Evolutionary conservation across 2,888 invertebrate species (phyloP).

Genomic region (Saturnia pavonia): DNA sequence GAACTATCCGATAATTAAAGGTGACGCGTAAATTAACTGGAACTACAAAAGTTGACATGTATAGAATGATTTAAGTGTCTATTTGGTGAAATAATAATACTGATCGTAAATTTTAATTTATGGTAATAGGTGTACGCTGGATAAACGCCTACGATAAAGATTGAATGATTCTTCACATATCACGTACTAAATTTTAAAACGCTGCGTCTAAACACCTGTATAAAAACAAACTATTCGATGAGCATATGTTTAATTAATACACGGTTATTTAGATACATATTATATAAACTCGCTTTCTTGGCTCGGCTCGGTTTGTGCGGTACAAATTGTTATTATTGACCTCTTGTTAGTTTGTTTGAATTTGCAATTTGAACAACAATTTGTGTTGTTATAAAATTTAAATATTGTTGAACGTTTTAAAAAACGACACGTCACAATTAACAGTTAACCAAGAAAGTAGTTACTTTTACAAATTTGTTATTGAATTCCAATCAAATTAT

Average conservation of each 20-base stretch:
- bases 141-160: slow-evolving; percentile 56
- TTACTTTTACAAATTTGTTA: slow-evolving; percentile 26
- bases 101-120: slow-evolving; percentile 62
- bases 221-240: neutral
- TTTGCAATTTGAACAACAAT: no score
- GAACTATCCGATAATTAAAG: neutral
- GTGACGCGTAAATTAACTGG: slow-evolving; percentile 27
- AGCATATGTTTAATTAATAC: no score
- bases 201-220: neutral
- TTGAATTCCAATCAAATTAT: slow-evolving; percentile 26
- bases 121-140: slow-evolving; percentile 54
- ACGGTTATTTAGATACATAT: no score
- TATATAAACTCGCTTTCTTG: no score
- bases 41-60: slow-evolving; percentile 40
- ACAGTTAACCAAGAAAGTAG: slow-evolving; percentile 22
- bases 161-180: slow-evolving; percentile 24
- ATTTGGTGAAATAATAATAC: slow-evolving; percentile 51
- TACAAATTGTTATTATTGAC: no score
- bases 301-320: no score
- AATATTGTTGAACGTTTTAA: neutral
- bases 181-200: slow-evolving; percentile 32
- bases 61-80: slow-evolving; percentile 51
- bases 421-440: slow-evolving; percentile 16
- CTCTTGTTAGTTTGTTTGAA: no score
- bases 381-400: no score